A percentile compares a stretch with the other conserved stretches of the same genome.
Conservation (phyloP, 2,113 vertebrate species). For the Merops nubicus region DNA sequence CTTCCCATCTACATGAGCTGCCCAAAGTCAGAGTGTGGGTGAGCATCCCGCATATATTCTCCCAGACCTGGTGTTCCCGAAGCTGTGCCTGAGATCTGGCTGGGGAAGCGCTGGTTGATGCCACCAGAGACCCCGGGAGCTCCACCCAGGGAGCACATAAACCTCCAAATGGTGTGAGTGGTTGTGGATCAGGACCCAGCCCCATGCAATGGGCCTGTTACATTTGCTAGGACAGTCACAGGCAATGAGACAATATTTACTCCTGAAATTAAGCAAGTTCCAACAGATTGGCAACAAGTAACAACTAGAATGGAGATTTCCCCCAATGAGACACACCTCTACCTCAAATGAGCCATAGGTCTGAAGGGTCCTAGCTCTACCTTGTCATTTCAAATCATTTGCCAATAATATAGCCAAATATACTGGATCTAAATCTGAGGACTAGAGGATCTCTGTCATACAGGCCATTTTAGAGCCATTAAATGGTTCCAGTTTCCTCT, state of each 20-base stretch:
- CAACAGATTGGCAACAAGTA: not conserved
- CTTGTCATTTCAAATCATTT: not conserved
- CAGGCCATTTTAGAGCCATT: not conserved
- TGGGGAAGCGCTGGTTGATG: not conserved
- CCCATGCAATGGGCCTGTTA: not conserved
- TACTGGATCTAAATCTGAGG: not conserved
- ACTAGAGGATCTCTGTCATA: not conserved
- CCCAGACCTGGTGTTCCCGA: not conserved
- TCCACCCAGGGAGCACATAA: not conserved
- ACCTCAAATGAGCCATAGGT: not conserved
- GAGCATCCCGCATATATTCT: not conserved
- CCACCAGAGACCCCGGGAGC: not conserved
- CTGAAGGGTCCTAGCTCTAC: not conserved
- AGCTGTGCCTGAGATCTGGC: not conserved
- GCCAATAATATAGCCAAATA: not conserved
- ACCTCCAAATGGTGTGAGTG: fast-evolving
- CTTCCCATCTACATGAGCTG: not conserved
- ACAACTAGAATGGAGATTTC: not conserved
- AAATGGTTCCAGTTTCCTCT: not conserved
- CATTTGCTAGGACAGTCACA: not conserved
- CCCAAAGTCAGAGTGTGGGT: not conserved
- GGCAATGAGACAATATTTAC: not conserved
- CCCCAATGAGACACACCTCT: not conserved
- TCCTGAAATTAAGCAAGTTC: not conserved
- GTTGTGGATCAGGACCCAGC: not conserved